phyloP scores from a whole-genome alignment of 2,113 vertebrate species.

The Oreocharis arfaki region DNA sequence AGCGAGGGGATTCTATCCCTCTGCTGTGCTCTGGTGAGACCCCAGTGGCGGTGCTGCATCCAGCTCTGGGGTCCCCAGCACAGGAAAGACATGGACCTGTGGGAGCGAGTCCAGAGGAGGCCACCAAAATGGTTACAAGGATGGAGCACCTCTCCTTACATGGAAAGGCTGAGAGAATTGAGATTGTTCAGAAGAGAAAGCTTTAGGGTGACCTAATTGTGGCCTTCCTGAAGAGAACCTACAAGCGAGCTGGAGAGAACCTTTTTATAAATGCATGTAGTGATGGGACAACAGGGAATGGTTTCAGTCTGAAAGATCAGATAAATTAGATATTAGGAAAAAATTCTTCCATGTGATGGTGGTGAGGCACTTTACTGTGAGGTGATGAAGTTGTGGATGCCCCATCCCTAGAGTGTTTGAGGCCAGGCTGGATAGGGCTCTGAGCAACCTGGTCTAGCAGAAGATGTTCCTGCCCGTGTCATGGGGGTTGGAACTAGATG shows the following conservation, averaged over 20 bases:
- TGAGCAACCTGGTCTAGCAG: not conserved
- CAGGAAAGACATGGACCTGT: not conserved
- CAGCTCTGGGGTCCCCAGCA: not conserved
- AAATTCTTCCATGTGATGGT: not conserved
- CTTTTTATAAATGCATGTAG: not conserved
- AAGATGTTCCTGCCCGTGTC: not conserved
- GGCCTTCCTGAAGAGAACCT: not conserved
- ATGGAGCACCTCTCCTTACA: not conserved
- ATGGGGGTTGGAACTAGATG: not conserved
- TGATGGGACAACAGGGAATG: not conserved
- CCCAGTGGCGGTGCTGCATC: not conserved
- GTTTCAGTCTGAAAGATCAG: not conserved
- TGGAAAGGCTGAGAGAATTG: not conserved
- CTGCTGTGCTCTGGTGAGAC: not conserved
- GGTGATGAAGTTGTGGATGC: not conserved
- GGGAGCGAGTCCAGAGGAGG: not conserved
- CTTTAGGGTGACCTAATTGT: not conserved
- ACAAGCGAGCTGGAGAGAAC: not conserved
- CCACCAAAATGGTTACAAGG: not conserved
- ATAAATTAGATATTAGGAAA: not conserved
- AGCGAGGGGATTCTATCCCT: not conserved
- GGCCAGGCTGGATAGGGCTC: not conserved
- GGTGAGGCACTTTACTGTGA: not conserved
- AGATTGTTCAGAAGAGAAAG: not conserved
- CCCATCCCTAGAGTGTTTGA: not conserved